A percentile compares a stretch with the other conserved stretches of the same genome.
phyloP scores from a whole-genome alignment of 2,797 vertebrate species.

The Triplophysa yarkandensis region DNA sequence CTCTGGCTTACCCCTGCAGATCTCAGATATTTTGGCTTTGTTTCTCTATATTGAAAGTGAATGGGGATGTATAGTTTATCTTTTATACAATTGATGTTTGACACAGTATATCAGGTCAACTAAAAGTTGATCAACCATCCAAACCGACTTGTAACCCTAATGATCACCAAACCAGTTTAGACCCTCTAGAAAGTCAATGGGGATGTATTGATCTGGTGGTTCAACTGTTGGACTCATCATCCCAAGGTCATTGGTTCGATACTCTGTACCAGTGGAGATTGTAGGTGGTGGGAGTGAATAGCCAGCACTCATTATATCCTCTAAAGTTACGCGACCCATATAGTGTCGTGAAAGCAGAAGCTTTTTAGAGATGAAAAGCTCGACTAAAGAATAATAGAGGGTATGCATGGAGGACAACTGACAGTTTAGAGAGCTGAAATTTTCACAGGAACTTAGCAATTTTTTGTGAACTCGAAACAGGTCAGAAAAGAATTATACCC shows the following conservation, averaged over 20 bases:
- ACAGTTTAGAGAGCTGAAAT: conserved; percentile 37
- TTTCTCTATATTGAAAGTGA: too few species aligned
- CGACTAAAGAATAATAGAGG: conserved; percentile 55
- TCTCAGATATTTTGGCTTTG: too few species aligned
- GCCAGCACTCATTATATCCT: conserved; percentile 9
- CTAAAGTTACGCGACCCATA: neutral
- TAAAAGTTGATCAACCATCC: neutral
- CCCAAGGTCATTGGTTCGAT: too few species aligned
- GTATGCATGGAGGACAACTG: conserved; percentile 42
- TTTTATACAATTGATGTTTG: too few species aligned
- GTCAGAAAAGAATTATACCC: conserved; percentile 22
- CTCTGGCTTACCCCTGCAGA: too few species aligned
- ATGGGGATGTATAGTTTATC: too few species aligned
- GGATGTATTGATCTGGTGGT: too few species aligned
- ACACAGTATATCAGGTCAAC: neutral
- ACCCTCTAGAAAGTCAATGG: too few species aligned
- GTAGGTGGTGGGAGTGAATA: too few species aligned
- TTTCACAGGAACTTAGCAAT: conserved; percentile 3
- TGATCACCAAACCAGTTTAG: too few species aligned
- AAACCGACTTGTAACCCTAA: neutral
- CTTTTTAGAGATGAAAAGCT: conserved; percentile 36
- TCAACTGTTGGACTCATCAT: too few species aligned
- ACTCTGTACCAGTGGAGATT: too few species aligned
- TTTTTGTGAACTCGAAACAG: conserved; percentile 9
- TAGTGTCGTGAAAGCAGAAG: neutral